Evolutionary conservation across 2,797 vertebrate species (phyloP), one percentile per base, ranked within the genome.

Genomic region (Aselliscus stoliczkanus): DNA sequence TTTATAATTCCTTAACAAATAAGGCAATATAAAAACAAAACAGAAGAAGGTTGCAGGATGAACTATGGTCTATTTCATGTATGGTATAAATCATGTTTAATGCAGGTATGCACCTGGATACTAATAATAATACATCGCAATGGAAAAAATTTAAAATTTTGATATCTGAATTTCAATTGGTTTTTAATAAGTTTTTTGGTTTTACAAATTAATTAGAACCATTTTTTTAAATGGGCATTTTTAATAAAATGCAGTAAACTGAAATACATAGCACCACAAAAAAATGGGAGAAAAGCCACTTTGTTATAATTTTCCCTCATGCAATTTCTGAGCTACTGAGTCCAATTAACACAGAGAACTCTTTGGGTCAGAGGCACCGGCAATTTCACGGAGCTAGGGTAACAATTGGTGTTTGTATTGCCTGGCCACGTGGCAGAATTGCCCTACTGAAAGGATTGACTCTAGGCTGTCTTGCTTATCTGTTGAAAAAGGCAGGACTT

Each of bases 141-240:
- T 1, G 44, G 27, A 72, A 86, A 88, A 73, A 11, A 27, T 42
- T 82, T 77, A 0, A 4, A 64, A 52, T 62, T 95, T 90, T 50
- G 34, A 62, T 80, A 72, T 73, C 64, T 93, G 83, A 82, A 67
- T 93, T 93, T 95, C 95, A 96, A 94, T 95, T 88, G 76, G 37
- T 81, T 90, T 94, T 76, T 82, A 96, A 94, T 29, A 96, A 84
- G 83, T 82, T 84, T 88, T 88, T 90, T 17, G 13, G 62, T 89
- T 93, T 91, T 67, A 81, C 65, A 88, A 83, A 82, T 69, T 39
- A 72, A 86, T 77, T 80, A 69, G 58, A 83, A 88, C 42, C 34
- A 39, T 92, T 95, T 87, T 93, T 90, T 95, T 56, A 92, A 90
- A 77, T n/a, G 77, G 58, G 17, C 42, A 58, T 93, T 89, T 95